Percentiles rank a stretch among this genome's conserved stretches.
These are phyloP conservation scores for Steatocranus sp. DNA, from an alignment of 2,797 vertebrate genomes.

Conservation along the genomic window DNA sequence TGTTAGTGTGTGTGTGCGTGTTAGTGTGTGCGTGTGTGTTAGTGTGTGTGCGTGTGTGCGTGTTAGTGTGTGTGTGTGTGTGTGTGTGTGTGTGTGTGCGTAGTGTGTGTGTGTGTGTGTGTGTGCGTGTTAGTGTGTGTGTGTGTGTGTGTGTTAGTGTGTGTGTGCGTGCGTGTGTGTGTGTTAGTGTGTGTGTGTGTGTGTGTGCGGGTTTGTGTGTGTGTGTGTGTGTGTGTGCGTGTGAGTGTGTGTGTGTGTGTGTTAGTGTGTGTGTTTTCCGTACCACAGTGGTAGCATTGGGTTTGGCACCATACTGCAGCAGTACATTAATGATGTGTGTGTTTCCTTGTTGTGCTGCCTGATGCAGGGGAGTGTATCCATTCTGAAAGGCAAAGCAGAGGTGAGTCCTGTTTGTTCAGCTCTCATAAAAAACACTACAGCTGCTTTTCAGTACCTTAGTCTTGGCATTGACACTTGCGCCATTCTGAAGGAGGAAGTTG, in stretches of 20 bases:
- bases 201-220: too few species aligned
- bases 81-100: too few species aligned
- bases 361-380: conserved; percentile 95
- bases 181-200: too few species aligned
- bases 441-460: conserved; percentile 83
- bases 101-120: too few species aligned
- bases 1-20: too few species aligned
- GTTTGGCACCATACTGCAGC: conserved; percentile 90
- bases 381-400: conserved; percentile 75
- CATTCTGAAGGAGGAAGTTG: conserved; percentile 92
- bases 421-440: neutral
- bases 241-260: fast-evolving
- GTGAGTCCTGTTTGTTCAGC: neutral
- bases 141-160: too few species aligned
- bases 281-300: conserved; percentile 92
- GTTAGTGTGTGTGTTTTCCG: conserved; percentile 6
- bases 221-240: neutral
- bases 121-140: too few species aligned
- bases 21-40: too few species aligned
- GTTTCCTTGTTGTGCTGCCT: conserved; percentile 98
- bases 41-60: too few species aligned
- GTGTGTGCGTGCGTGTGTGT: too few species aligned
- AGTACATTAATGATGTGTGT: conserved; percentile 96
- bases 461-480: conserved; percentile 89
- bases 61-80: too few species aligned